These are phyloP conservation scores for Centroberyx gerrardi DNA, from an alignment of 2,797 vertebrate species.

Conservation along the genomic window DNA sequence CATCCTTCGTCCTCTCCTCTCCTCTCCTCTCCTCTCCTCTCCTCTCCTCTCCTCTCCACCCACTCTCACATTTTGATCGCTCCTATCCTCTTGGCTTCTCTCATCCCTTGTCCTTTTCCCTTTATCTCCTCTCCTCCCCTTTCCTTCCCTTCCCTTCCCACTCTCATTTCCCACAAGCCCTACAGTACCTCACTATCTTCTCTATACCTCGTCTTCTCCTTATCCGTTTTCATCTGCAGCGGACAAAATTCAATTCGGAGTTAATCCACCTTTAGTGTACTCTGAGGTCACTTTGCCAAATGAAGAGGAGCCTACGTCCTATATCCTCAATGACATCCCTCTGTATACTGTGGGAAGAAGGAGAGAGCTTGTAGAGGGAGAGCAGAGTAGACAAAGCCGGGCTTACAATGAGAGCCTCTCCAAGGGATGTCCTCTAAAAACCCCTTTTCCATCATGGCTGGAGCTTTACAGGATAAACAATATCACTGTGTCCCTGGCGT, in stretches of 20 bases:
- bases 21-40: constrained; percentile 38
- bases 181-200: neutral
- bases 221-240: constrained; percentile 18
- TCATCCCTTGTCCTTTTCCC: constrained; percentile 4
- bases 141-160: neutral
- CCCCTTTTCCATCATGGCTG: constrained; percentile 45
- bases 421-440: constrained; percentile 44
- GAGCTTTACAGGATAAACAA: constrained; percentile 37
- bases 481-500: constrained; percentile 32
- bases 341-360: constrained; percentile 24
- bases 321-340: constrained; percentile 7
- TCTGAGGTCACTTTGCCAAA: constrained; percentile 65
- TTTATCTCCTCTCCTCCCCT: neutral
- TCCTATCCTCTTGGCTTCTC: neutral
- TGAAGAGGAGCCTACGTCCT: constrained; percentile 28
- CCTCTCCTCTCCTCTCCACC: constrained; percentile 30
- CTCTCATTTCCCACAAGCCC: neutral
- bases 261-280: constrained; percentile 59
- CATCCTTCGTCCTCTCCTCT: constrained; percentile 25
- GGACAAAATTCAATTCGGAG: constrained; percentile 51
- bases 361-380: constrained; percentile 30
- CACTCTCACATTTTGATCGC: constrained; percentile 36
- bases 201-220: constrained; percentile 20
- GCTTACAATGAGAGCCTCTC: constrained; percentile 53
- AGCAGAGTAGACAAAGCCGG: constrained; percentile 38